A percentile compares a stretch with the other conserved stretches of the same genome.
These are phyloP conservation scores for Artemia sp. DNA, from an alignment of 2,888 invertebrate genomes.

Conservation along the genomic window DNA sequence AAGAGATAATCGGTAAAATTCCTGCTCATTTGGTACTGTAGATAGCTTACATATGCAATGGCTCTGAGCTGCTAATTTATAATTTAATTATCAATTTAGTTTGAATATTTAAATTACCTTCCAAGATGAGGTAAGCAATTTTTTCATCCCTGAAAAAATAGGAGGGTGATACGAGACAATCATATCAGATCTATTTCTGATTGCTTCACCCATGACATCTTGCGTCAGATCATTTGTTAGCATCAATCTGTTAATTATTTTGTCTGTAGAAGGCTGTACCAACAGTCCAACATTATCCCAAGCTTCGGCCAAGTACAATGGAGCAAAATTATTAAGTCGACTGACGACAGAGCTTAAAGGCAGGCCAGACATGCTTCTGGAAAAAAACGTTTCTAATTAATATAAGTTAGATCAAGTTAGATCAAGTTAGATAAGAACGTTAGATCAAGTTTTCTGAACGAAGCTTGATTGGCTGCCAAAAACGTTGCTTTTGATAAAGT, in stretches of 20 bases:
- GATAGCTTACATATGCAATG: conserved; percentile 19
- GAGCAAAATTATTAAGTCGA: conserved; percentile 49
- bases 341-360: conserved; percentile 26
- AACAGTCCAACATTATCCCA: conserved; percentile 94
- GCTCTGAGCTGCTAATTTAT: neutral
- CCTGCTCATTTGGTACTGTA: neutral
- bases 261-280: conserved; percentile 52
- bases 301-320: conserved; percentile 50
- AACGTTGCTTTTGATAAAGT: too few relatives aligned
- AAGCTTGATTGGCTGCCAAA: too few relatives aligned
- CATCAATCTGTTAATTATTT: conserved; percentile 45
- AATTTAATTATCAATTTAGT: conserved; percentile 16
- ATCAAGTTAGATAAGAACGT: too few relatives aligned
- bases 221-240: conserved; percentile 86
- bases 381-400: neutral
- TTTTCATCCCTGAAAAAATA: conserved; percentile 66
- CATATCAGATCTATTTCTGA: conserved; percentile 47
- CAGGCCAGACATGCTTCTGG: conserved; percentile 24
- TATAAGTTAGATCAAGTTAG: too few relatives aligned
- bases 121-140: conserved; percentile 46
- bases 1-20: too few relatives aligned
- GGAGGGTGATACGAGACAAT: conserved; percentile 93
- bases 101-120: conserved; percentile 38
- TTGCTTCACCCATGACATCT: conserved; percentile 63
- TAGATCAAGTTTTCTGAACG: too few relatives aligned